phyloP scores from a whole-genome alignment of 2,888 invertebrate genomes.

The Ectemnius cavifrons region DNA sequence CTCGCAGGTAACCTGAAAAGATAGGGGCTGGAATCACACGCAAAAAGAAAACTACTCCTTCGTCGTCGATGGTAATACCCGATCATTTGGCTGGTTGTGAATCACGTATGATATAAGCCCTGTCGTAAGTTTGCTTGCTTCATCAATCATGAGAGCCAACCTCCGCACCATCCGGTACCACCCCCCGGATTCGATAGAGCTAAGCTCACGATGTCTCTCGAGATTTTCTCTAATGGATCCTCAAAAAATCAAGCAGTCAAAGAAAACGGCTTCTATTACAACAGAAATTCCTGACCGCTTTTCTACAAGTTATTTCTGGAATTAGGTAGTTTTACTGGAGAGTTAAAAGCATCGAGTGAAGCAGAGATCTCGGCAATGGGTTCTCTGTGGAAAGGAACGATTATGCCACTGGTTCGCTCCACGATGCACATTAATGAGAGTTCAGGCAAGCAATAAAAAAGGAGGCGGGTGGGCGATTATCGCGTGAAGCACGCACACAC shows the following conservation, averaged over 20 bases:
- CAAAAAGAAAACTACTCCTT: background rate
- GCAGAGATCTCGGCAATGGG: background rate
- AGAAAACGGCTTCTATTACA: too few relatives aligned
- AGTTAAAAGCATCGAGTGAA: background rate
- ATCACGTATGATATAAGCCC: slow-evolving; percentile 21
- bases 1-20: background rate
- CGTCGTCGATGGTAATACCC: background rate
- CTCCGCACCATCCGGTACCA: slow-evolving; percentile 10
- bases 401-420: slow-evolving; percentile 23
- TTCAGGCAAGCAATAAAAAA: slow-evolving; percentile 15
- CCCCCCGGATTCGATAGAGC: too few relatives aligned
- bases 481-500: slow-evolving; percentile 38
- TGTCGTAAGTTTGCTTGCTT: slow-evolving; percentile 22
- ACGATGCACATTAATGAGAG: slow-evolving; percentile 24
- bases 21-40: background rate
- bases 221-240: too few relatives aligned
- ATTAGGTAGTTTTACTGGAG: too few relatives aligned
- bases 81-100: background rate
- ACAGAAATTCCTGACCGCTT: too few relatives aligned
- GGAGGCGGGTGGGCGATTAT: slow-evolving; percentile 24
- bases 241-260: too few relatives aligned
- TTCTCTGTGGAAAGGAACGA: slow-evolving; percentile 6
- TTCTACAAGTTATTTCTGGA: too few relatives aligned
- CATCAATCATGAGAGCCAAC: slow-evolving; percentile 47
- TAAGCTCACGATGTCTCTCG: too few relatives aligned